Conservation (phyloP, 2,113 vertebrate genomes). For the Eulacestoma nigropectus region DNA sequence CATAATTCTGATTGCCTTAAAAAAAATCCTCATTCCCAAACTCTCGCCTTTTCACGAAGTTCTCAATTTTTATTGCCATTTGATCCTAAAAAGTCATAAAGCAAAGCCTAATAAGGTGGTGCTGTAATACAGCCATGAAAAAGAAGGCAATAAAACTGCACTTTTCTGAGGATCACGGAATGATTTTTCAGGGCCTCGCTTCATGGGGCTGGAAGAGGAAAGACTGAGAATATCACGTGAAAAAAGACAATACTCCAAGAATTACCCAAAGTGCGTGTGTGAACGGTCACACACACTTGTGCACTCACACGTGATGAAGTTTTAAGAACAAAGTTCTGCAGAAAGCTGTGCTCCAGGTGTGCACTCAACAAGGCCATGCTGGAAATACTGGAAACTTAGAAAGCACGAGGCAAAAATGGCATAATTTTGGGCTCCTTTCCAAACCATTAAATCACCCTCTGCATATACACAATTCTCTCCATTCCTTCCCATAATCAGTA, state of each 20-base stretch:
- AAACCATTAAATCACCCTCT: neutral
- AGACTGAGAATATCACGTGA: neutral
- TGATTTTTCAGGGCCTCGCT: neutral
- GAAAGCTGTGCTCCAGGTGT: neutral
- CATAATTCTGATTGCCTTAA: neutral
- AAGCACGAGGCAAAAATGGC: neutral
- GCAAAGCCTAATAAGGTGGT: neutral
- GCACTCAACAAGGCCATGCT: neutral
- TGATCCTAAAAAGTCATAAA: neutral
- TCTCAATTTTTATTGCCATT: neutral
- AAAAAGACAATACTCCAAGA: neutral
- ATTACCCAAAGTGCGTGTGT: fast-evolving
- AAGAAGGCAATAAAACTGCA: neutral
- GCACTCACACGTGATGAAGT: fast-evolving
- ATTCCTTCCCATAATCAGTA: neutral
- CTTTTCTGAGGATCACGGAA: neutral
- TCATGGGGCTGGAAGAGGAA: neutral
- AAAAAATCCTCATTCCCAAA: neutral
- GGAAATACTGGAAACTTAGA: neutral
- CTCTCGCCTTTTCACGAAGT: neutral
- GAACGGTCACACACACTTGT: neutral
- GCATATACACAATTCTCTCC: neutral
- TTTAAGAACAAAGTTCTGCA: neutral
- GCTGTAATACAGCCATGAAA: neutral
- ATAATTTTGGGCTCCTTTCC: neutral